A percentile compares a stretch with the other conserved stretches of the same genome.
phyloP scores from a whole-genome alignment of 2,888 invertebrate species.

The Chalcis sispes region DNA sequence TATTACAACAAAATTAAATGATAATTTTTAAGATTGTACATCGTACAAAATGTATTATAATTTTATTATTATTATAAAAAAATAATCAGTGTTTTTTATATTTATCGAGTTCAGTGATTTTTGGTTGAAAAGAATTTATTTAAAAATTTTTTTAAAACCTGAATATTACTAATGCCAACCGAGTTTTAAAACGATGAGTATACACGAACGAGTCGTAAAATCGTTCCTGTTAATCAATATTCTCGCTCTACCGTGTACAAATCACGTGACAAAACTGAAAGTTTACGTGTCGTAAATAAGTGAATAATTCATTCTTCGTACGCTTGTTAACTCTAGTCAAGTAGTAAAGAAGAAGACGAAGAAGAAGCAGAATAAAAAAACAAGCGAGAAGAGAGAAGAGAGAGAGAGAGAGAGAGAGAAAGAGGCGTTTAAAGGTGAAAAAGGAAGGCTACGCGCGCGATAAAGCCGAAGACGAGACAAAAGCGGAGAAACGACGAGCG shows the following conservation, averaged over 20 bases:
- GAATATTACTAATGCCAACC: slow-evolving; percentile 18
- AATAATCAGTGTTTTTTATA: too few species aligned
- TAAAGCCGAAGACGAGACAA: slow-evolving; percentile 60
- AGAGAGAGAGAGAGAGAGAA: slow-evolving; percentile 34
- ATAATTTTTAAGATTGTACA: too few species aligned
- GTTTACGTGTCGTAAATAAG: slow-evolving; percentile 74
- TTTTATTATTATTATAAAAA: too few species aligned
- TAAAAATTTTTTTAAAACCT: slow-evolving; percentile 14
- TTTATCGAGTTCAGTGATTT: too few species aligned
- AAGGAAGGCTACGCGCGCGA: slow-evolving; percentile 26
- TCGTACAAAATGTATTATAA: too few species aligned
- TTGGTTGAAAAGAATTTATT: slow-evolving; percentile 8
- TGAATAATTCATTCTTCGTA: slow-evolving; percentile 73
- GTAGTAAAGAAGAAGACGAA: slow-evolving; percentile 50
- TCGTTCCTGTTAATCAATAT: slow-evolving; percentile 55
- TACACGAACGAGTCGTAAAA: slow-evolving; percentile 47
- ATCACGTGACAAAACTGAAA: slow-evolving; percentile 59
- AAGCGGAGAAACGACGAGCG: slow-evolving; percentile 67
- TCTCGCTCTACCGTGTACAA: slow-evolving; percentile 53
- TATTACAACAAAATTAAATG: too few species aligned
- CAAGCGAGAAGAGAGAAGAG: slow-evolving; percentile 62
- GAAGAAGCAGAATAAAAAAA: slow-evolving; percentile 59
- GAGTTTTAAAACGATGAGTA: slow-evolving; percentile 11
- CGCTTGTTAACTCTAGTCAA: slow-evolving; percentile 68
- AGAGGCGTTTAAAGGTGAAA: slow-evolving; percentile 34